Evolutionary conservation across 1,140 invertebrate species (phyloP).

Genomic region (Drosophila arizonae): DNA sequence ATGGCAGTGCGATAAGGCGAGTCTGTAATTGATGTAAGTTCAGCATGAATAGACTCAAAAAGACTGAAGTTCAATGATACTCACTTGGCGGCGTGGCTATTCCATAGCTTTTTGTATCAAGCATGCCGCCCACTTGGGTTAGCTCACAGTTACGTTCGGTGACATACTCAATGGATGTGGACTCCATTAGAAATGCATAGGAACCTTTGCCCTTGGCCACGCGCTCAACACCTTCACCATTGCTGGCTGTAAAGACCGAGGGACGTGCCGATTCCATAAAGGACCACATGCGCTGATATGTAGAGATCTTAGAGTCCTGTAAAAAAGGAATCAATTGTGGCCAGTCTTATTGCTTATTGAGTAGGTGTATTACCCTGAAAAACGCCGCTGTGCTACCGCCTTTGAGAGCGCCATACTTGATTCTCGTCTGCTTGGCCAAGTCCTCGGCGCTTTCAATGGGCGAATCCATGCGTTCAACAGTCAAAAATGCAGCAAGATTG

Average conservation of each 20-base stretch:
- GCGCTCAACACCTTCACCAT: constrained; percentile 92
- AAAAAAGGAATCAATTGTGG: constrained; percentile 22
- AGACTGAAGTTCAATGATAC: constrained; percentile 53
- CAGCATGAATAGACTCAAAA: background rate
- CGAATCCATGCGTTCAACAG: constrained; percentile 97
- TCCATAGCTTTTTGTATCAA: constrained; percentile 96
- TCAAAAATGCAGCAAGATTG: constrained; percentile 98
- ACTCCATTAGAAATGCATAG: constrained; percentile 97
- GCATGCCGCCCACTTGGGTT: constrained; percentile 93
- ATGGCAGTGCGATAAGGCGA: constrained; percentile 94
- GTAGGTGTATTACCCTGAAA: constrained; percentile 88
- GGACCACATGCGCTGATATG: constrained; percentile 96
- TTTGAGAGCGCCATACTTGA: constrained; percentile 97
- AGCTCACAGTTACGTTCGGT: constrained; percentile 95
- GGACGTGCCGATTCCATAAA: constrained; percentile 95
- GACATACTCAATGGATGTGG: constrained; percentile 95
- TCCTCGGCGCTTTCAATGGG: constrained; percentile 98
- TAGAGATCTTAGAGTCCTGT: constrained; percentile 96
- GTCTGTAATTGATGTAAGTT: constrained; percentile 84
- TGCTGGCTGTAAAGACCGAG: constrained; percentile 92
- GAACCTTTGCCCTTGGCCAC: constrained; percentile 91
- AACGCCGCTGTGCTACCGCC: constrained; percentile 96
- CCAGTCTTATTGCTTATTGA: background rate
- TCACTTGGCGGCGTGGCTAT: constrained; percentile 96
- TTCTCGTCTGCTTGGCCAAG: constrained; percentile 97